Evolutionary conservation across 1,140 invertebrate species (phyloP).

Genomic region (Coptotermes formosanus): DNA sequence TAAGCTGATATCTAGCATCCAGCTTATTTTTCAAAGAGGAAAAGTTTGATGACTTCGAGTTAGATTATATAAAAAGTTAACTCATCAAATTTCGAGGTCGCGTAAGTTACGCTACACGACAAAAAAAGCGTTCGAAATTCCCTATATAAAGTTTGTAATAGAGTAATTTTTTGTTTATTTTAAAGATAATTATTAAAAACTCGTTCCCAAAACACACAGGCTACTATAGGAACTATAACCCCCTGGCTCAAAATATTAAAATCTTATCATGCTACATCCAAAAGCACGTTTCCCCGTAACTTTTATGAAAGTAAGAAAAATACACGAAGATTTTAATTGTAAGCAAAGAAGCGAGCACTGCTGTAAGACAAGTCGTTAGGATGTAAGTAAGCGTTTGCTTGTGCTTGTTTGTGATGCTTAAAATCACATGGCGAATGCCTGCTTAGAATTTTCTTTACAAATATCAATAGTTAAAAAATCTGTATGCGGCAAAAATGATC

Average conservation of each 20-base stretch:
- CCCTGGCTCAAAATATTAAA: not conserved
- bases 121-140: not conserved
- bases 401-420: too few species aligned
- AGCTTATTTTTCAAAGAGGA: not conserved
- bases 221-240: not conserved
- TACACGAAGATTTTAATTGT: not conserved
- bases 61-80: conserved; percentile 19
- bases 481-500: too few species aligned
- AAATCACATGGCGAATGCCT: too few species aligned
- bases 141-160: not conserved
- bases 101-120: not conserved
- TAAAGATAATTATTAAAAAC: conserved; percentile 4
- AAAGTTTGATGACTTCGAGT: not conserved
- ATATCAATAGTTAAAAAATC: too few species aligned
- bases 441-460: too few species aligned
- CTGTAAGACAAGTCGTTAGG: not conserved
- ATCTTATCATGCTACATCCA: not conserved
- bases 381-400: not conserved
- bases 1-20: not conserved
- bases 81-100: conserved; percentile 14
- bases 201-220: not conserved
- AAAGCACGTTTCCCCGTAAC: not conserved
- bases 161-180: not conserved
- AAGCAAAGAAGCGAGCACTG: not conserved
- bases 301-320: not conserved